Base-by-base conservation (phyloP, 2,888 invertebrate species). In the Drosophila eohydei region DNA sequence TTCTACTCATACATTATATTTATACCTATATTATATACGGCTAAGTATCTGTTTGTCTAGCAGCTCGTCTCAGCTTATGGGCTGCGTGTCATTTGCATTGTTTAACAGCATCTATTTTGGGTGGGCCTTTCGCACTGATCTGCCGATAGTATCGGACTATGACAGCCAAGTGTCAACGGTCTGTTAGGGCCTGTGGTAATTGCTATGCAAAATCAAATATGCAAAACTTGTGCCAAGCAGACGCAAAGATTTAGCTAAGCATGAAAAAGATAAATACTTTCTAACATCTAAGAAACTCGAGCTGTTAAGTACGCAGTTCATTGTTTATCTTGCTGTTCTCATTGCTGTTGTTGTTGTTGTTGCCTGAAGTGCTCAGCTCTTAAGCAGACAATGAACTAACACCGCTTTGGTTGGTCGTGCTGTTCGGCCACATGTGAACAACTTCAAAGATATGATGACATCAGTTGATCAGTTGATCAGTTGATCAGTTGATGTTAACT, bases 201-300 rank as follows among this genome's bases (percentile, higher is more conserved):
- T 77, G 76, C 64, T 71, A 56, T 74, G 65, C 58, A 71, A 82
- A 81, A 82, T 84, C 79, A 74, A 75, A 71, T 84, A 81, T 78
- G 74, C 60, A 64, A 68, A 80, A 70, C 62, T 62, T 78, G 74
- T 70, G 69, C 66, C 77, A 81, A 83, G 81, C 66, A 57, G 66
- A 64, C 66, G 66, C 48, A 69, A 36, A 64, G 69, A 78, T 79
- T 71, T 64, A 26, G 59, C 56, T 52, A 66, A 78, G 76, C 64
- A 59, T 76, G 76, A 58, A 62, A 62, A 64, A 79, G 80, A 84
- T 78, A 80, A 80, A 84, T 67, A 81, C 70, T 64, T 62, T 51
- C 58, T 21, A 46, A 41, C 55, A 51, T 38, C 54, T 38, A 40
- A 78, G 30, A 48, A 44, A 41, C 43, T 50, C 38, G 51, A 74